phyloP scores from a whole-genome alignment of 2,113 vertebrate species.

The Serranochromis macrocephalus region DNA sequence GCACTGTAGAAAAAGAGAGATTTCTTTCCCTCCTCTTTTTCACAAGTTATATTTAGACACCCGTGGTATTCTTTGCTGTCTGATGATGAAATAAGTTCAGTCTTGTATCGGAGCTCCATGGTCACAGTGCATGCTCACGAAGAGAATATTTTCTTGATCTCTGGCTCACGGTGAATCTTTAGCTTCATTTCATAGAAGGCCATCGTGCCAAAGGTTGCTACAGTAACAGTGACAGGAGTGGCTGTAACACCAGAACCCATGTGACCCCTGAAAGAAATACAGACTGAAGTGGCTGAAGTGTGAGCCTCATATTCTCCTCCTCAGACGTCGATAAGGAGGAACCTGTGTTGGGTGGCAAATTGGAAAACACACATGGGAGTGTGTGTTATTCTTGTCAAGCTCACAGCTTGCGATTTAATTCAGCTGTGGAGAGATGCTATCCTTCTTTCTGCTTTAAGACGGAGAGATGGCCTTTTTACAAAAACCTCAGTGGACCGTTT shows the following conservation, averaged over 20 bases:
- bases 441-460: background rate
- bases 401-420: slow-evolving; percentile 1
- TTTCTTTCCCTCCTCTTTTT: background rate
- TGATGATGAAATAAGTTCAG: background rate
- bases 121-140: background rate
- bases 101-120: background rate
- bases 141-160: background rate
- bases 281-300: background rate
- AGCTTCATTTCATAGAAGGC: slow-evolving; percentile 23
- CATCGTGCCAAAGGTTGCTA: slow-evolving; percentile 19
- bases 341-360: background rate
- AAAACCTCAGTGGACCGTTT: background rate
- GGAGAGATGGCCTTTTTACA: background rate
- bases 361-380: background rate
- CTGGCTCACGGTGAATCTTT: background rate
- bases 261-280: background rate
- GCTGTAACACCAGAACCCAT: background rate
- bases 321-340: background rate
- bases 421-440: background rate
- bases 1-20: background rate
- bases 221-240: slow-evolving; percentile 19
- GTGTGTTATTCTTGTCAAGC: background rate
- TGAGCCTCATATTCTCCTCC: background rate
- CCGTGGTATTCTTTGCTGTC: background rate
- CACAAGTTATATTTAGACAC: slow-evolving; percentile 20